Percentiles rank a stretch among this genome's conserved stretches.
These are phyloP conservation scores for Spilosoma lubricipeda DNA, from an alignment of 2,888 invertebrate species.

Conservation along the genomic window DNA sequence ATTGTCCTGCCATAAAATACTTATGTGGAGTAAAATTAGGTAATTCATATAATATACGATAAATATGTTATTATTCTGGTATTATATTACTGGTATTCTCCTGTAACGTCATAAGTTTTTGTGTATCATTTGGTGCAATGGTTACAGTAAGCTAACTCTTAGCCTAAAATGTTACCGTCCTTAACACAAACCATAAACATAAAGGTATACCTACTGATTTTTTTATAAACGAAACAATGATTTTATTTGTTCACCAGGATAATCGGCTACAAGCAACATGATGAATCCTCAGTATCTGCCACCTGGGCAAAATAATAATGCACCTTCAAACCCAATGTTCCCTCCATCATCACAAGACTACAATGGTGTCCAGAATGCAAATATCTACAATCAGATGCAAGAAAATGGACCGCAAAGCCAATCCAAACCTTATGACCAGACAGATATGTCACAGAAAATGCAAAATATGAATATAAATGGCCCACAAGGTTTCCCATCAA, in stretches of 20 bases:
- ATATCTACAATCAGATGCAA: slow-evolving; percentile 71
- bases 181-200: neutral
- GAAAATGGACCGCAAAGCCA: slow-evolving; percentile 52
- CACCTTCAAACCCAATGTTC: slow-evolving; percentile 75
- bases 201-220: neutral
- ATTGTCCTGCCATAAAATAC: too few species aligned
- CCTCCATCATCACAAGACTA: slow-evolving; percentile 75
- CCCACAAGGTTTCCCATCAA: slow-evolving; percentile 66
- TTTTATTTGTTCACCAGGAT: slow-evolving; percentile 50
- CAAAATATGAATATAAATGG: slow-evolving; percentile 79
- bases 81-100: too few species aligned
- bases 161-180: neutral
- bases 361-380: slow-evolving; percentile 78
- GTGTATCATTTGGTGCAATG: neutral
- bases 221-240: neutral
- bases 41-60: too few species aligned
- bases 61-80: neutral
- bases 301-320: slow-evolving; percentile 81
- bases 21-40: too few species aligned
- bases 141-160: neutral
- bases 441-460: slow-evolving; percentile 81
- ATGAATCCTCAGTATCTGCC: slow-evolving; percentile 84
- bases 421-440: slow-evolving; percentile 57
- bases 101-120: neutral
- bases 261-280: slow-evolving; percentile 68